Percentiles rank a stretch among this genome's conserved stretches.
Conservation (phyloP, 1,140 invertebrate genomes). For the Spodoptera frugiperda region DNA sequence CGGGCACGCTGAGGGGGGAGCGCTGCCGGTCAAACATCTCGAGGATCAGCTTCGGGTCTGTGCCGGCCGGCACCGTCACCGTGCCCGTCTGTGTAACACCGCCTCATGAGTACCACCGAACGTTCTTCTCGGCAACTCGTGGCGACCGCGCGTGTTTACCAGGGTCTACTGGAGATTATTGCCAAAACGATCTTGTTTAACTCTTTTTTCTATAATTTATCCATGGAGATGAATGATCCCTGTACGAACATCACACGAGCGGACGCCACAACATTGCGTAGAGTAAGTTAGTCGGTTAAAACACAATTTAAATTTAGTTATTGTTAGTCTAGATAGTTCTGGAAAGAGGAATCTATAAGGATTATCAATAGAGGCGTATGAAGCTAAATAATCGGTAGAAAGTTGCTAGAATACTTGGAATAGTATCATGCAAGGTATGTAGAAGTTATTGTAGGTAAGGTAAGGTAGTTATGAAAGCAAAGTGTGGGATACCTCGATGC, state of each 20-base stretch:
- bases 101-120: slow-evolving; percentile 80
- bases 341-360: slow-evolving; percentile 29
- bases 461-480: slow-evolving; percentile 72
- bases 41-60: slow-evolving; percentile 85
- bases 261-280: slow-evolving; percentile 81
- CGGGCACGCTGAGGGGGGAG: slow-evolving; percentile 74
- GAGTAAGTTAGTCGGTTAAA: slow-evolving; percentile 58
- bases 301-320: slow-evolving; percentile 50
- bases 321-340: slow-evolving; percentile 43
- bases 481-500: slow-evolving; percentile 85
- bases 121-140: slow-evolving; percentile 79
- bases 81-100: slow-evolving; percentile 80
- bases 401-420: neutral
- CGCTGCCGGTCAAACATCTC: slow-evolving; percentile 86
- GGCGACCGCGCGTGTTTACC: slow-evolving; percentile 70
- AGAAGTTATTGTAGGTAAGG: slow-evolving; percentile 26
- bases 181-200: slow-evolving; percentile 24
- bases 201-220: slow-evolving; percentile 33
- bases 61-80: slow-evolving; percentile 84
- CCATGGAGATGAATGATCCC: slow-evolving; percentile 43
- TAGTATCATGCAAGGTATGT: slow-evolving; percentile 42
- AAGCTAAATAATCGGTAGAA: slow-evolving; percentile 37
- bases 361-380: slow-evolving; percentile 34
- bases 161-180: slow-evolving; percentile 51
- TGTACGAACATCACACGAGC: slow-evolving; percentile 66